Evolutionary conservation across 2,888 invertebrate genomes (phyloP), one percentile per base, ranked within the genome.

Genomic region (Andrena haemorrhoa): DNA sequence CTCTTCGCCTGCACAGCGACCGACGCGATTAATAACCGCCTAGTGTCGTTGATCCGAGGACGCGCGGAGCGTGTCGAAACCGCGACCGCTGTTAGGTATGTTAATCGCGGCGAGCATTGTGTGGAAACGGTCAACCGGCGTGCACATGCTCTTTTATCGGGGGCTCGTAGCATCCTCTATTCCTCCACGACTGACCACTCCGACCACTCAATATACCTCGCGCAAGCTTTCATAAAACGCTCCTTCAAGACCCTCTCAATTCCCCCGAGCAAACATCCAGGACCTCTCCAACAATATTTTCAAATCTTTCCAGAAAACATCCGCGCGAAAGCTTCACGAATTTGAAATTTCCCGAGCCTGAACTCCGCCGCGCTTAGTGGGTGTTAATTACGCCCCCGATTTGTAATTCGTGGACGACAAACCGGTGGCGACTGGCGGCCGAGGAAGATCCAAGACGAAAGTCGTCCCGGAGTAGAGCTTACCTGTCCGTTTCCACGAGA

Each of bases 401-500:
- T 56, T 56, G 23, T 26, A 56, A 56, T 26, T 23, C 8, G 2
- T 26, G 23, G 2, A 8, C 8, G 56, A 56, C 4, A 26, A 26
- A 61, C 31, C 33, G n/a, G 31, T 8, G 60, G n/a, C 60, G 33
- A 7, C n/a, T 31, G 8, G 7, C 26, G 61, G 10, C 35, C 20
- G 4, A 20, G 4, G 58, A 47, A 47, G 63, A 75, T 29, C 49
- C 26, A 60, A 49, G 63, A 58, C 61, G 58, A 31, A 69, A 56
- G 63, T 41, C 33, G 74, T 49, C 12, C 35, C 2, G 47, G 47
- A 77, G 58, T 73, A 60, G 58, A 77, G 71, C 82, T 79, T 87
- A 87, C 77, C 75, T 87, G 77, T 64, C 49, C 79, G 79, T 84
- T 83, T 81, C 64, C 68, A 81, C 35, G 74, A 87, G 84, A 87